These are phyloP conservation scores for Hozukius guyotensis DNA, from an alignment of 2,797 vertebrate species.

Conservation along the genomic window DNA sequence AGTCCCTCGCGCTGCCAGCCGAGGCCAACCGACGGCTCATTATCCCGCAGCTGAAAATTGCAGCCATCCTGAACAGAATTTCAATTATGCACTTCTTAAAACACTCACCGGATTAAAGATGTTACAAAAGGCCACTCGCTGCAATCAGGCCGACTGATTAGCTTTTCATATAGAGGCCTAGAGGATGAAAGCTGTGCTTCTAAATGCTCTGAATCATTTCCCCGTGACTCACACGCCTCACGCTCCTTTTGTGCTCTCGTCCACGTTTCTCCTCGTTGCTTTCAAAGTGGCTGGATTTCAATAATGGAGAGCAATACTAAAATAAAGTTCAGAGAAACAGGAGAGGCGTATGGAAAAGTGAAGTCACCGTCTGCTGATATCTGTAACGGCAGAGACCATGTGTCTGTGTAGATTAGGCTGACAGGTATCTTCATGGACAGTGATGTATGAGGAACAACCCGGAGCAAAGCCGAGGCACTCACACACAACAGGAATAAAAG, in stretches of 20 bases:
- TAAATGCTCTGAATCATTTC: slow-evolving; percentile 52
- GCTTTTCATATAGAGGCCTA: slow-evolving; percentile 73
- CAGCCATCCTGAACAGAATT: slow-evolving; percentile 87
- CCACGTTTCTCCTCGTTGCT: slow-evolving; percentile 22
- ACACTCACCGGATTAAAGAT: slow-evolving; percentile 83
- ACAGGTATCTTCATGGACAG: no score
- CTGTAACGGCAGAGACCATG: neutral
- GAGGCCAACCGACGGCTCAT: slow-evolving; percentile 89
- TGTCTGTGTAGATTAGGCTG: neutral
- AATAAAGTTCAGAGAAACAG: slow-evolving; percentile 5
- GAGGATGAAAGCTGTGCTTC: slow-evolving; percentile 64
- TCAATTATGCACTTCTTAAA: slow-evolving; percentile 89
- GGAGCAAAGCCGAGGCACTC: no score
- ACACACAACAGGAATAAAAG: no score
- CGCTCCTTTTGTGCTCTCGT: slow-evolving; percentile 49
- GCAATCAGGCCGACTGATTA: slow-evolving; percentile 82
- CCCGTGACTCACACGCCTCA: slow-evolving; percentile 43
- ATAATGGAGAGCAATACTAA: slow-evolving; percentile 27
- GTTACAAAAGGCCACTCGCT: slow-evolving; percentile 81
- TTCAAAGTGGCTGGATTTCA: slow-evolving; percentile 34
- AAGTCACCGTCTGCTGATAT: neutral
- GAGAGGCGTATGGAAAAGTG: neutral
- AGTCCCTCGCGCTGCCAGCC: slow-evolving; percentile 75
- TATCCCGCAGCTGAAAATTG: slow-evolving; percentile 88
- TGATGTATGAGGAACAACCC: no score